Base-by-base conservation (phyloP, 2,113 vertebrate species). In the Silurus meridionalis region DNA sequence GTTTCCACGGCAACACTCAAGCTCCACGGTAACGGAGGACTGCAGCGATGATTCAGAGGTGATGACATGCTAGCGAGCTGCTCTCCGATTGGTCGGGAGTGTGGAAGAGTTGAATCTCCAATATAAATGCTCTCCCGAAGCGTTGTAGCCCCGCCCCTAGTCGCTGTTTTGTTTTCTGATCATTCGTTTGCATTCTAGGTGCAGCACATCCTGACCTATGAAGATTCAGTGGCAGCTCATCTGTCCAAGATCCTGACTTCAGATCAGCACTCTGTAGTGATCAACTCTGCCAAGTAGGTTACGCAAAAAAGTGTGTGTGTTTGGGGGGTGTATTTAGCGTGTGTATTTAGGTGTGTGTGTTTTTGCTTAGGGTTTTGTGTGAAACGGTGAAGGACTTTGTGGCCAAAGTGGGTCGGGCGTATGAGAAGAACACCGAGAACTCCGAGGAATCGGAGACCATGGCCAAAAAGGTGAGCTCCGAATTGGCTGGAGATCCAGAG, bases 341-440 rank as follows among this genome's bases (percentile, higher is more conserved):
- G 82, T 90, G 50, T 66, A 8, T 55, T 37, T 28, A 14, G 90
- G 82, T 83, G 0, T 37, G 8, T 80, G 0, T 55, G 11, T 82
- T 17, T 79, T 17, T 91, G 83, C 37, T 37, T 92, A 99, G 98
- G 90, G 98, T 99, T 77, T 95, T 99, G 81, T 99, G 98, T 85
- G 98, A 99, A 93, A 99, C 98, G 0, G 98, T 99, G 87, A 99
- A 99, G 94, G 98, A 99, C 92, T 99, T 99, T 48, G 98, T 99
- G 89, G 98, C 98, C 69, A 97, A 97, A 25, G 97, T 97, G 61
- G 98, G 98, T 1, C 98, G 96, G 89, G 97, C 97, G 2, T 99
- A 98, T 0, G 98, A 99, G 92, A 99, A 96, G 91, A 96, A 97
- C 86, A 96, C 96, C 0, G 98, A 99, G 94, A 97, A 93, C 87